Conservation (phyloP, 2,888 invertebrate species). For the Agrochola lota region DNA sequence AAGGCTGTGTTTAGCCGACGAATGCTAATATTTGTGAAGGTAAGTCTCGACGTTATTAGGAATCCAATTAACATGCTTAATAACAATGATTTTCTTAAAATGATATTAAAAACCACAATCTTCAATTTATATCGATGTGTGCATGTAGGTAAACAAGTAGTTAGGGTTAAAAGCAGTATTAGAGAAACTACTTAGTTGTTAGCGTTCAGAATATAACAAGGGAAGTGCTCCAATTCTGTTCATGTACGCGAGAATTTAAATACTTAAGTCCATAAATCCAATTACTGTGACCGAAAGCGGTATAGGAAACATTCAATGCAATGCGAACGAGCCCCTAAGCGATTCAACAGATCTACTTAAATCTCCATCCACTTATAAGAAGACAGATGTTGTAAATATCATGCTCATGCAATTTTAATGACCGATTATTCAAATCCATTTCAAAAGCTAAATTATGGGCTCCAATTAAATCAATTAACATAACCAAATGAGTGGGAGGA, state of each 20-base stretch:
- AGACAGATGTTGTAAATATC: conserved; percentile 70
- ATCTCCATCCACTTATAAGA: conserved; percentile 67
- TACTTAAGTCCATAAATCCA: conserved; percentile 78
- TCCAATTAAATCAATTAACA: conserved; percentile 71
- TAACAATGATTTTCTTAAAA: conserved; percentile 44
- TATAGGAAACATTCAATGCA: conserved; percentile 68
- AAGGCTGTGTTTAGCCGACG: conserved; percentile 49
- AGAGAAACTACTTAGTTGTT: conserved; percentile 59
- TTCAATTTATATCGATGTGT: conserved; percentile 8
- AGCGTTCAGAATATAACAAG: conserved; percentile 63
- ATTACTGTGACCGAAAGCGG: conserved; percentile 74
- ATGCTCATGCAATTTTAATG: conserved; percentile 75
- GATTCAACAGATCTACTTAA: conserved; percentile 66
- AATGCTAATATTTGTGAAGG: conserved; percentile 59
- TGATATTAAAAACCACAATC: conserved; percentile 5
- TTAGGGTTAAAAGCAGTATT: conserved; percentile 40
- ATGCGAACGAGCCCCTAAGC: conserved; percentile 61
- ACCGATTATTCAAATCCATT: conserved; percentile 72
- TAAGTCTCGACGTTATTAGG: conserved; percentile 39
- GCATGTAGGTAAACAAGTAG: not conserved
- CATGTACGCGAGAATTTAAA: conserved; percentile 68
- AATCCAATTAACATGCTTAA: conserved; percentile 49
- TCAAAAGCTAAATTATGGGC: conserved; percentile 68
- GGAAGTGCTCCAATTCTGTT: conserved; percentile 71
- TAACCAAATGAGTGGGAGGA: conserved; percentile 69